A percentile compares a stretch with the other conserved stretches of the same genome.
Conservation (phyloP, 2,888 invertebrate species). For the Lordiphosa fenestrarum region DNA sequence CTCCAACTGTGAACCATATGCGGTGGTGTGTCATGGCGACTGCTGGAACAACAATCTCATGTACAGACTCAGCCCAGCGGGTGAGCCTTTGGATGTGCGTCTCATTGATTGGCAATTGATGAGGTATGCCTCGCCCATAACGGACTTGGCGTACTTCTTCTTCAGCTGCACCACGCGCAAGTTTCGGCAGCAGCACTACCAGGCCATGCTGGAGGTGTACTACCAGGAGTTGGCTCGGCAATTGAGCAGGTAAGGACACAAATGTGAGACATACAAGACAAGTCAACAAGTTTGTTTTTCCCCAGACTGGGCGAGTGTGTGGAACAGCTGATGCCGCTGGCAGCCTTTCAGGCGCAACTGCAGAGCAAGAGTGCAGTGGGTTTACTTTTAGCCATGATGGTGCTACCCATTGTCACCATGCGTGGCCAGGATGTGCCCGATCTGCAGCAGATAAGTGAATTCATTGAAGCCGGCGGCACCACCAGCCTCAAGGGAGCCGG, state of each 20-base stretch:
- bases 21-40: conserved; percentile 78
- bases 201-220: conserved; percentile 65
- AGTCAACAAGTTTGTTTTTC: neutral
- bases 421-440: conserved; percentile 71
- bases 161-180: conserved; percentile 69
- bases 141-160: conserved; percentile 75
- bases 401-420: conserved; percentile 71
- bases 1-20: conserved; percentile 70
- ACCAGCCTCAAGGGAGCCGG: conserved; percentile 52
- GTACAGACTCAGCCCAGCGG: conserved; percentile 52
- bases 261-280: too few species aligned
- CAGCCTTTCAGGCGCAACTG: conserved; percentile 65
- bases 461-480: conserved; percentile 59
- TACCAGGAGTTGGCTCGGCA: conserved; percentile 57
- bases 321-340: conserved; percentile 54
- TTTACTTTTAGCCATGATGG: conserved; percentile 71
- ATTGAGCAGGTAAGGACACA: conserved; percentile 50
- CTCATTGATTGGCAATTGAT: conserved; percentile 78
- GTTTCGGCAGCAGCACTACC: conserved; percentile 62
- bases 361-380: conserved; percentile 67
- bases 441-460: conserved; percentile 69
- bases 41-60: conserved; percentile 79
- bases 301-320: conserved; percentile 67
- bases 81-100: conserved; percentile 42
- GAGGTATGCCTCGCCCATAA: conserved; percentile 76